These are phyloP conservation scores for Hemibagrus wyckioides DNA, from an alignment of 2,113 vertebrate genomes.

Conservation along the genomic window DNA sequence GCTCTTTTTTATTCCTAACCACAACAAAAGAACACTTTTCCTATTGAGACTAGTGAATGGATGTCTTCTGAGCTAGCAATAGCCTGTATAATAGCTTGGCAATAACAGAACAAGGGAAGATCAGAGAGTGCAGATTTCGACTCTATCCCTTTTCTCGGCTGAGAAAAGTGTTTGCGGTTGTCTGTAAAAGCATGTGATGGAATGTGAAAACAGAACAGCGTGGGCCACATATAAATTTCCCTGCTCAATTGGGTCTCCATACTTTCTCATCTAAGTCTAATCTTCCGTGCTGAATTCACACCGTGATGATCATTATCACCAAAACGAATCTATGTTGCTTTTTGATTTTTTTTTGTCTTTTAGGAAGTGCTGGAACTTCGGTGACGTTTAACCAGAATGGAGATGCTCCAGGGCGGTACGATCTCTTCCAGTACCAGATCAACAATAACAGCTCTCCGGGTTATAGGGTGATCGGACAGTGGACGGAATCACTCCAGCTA, in stretches of 20 bases:
- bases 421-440: constrained; percentile 93
- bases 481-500: constrained; percentile 91
- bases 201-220: not conserved
- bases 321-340: constrained; percentile 3
- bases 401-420: constrained; percentile 90
- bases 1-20: constrained; percentile 23
- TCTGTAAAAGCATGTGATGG: not conserved
- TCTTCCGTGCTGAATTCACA: not conserved
- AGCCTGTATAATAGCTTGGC: not conserved
- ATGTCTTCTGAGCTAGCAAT: constrained; percentile 9
- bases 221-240: not conserved
- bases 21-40: constrained; percentile 14
- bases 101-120: constrained; percentile 17
- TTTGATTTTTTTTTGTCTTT: constrained; percentile 22
- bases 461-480: constrained; percentile 88
- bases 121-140: constrained; percentile 4
- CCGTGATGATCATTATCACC: not conserved
- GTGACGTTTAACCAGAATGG: constrained; percentile 95
- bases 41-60: not conserved
- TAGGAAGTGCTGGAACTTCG: constrained; percentile 90
- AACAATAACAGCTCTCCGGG: constrained; percentile 79
- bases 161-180: not conserved
- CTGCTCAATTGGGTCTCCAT: not conserved
- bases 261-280: not conserved
- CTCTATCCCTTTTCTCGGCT: not conserved